Evolutionary conservation across 2,797 vertebrate genomes (phyloP).

Genomic region (Pipistrellus pipistrellus): DNA sequence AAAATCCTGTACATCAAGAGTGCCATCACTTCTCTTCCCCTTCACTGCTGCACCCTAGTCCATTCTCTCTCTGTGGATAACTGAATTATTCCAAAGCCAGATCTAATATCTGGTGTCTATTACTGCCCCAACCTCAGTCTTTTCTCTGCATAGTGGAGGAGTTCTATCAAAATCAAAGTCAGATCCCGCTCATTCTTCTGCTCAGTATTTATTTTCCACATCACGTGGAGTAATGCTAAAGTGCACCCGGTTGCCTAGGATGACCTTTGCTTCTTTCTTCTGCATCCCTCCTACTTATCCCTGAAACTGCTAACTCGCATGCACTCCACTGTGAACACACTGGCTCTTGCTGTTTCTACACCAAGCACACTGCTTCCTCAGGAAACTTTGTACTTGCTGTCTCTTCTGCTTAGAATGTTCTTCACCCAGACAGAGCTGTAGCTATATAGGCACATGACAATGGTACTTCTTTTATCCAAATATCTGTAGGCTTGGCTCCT

Average conservation of each 20-base stretch:
- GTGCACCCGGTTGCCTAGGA: neutral
- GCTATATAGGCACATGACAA: accelerated
- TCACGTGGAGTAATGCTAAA: neutral
- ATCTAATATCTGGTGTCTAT: neutral
- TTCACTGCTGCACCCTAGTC: neutral
- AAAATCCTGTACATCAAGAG: neutral
- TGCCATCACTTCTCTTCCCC: neutral
- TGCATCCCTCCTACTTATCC: neutral
- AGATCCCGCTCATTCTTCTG: neutral
- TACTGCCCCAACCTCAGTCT: neutral
- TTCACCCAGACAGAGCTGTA: neutral
- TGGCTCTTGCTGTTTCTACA: neutral
- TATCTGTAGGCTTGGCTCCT: neutral
- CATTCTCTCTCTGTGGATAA: neutral
- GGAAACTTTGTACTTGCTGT: neutral
- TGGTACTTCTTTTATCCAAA: neutral
- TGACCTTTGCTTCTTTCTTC: neutral
- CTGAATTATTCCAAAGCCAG: neutral
- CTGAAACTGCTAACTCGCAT: neutral
- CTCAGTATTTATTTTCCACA: neutral
- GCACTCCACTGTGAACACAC: neutral
- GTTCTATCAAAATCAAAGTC: neutral
- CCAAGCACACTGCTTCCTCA: neutral
- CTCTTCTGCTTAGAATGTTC: neutral
- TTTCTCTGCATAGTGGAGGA: neutral